Evolutionary conservation across 2,888 invertebrate species (phyloP), one percentile per base, ranked within the genome.

Genomic region (Petrophora chlorosata): DNA sequence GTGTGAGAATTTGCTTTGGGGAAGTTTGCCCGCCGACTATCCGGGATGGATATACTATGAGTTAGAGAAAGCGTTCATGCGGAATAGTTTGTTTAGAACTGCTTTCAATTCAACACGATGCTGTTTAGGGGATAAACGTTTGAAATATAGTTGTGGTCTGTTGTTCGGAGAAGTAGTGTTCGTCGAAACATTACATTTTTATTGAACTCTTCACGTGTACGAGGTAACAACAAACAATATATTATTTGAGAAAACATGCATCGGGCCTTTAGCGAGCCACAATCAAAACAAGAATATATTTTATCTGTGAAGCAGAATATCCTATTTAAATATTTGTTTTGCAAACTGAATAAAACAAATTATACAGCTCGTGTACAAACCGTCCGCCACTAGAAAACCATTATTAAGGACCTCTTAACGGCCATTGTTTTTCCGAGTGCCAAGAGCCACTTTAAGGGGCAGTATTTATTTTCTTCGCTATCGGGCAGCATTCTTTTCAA

Each of bases 401-500:
- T 68, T 68, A 70, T 62, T 48, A 63, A 57, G 49, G 54, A 62
- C 61, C 64, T 67, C 67, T 63, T 56, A 61, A 58, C 62, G 57
- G 60, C 62, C 64, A 63, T 67, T 73, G 66, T 74, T 73, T 71
- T 63, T 57, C 62, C 55, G 55, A 66, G 59, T 62, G 70, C 67
- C 67, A 63, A 60, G 63, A 70, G 68, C 65, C 72, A 73, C 72
- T 76, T 76, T 68, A 68, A 59, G 67, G 66, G 71, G 67, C 68
- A 70, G 68, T 80, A 76, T 82, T 82, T 79, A 79, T 79, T 74
- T 69, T 70, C 68, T 64, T 61, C 63, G 56, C 65, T 60, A 60
- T 62, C 56, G 67, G 64, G 58, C 67, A 55, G 66, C 66, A 67
- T 76, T 78, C 74, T 76, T 81, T 77, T 68, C 53, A 69, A 78